These are phyloP conservation scores for Xylocopa sonorina DNA, from an alignment of 1,140 invertebrate genomes.

Conservation along the genomic window DNA sequence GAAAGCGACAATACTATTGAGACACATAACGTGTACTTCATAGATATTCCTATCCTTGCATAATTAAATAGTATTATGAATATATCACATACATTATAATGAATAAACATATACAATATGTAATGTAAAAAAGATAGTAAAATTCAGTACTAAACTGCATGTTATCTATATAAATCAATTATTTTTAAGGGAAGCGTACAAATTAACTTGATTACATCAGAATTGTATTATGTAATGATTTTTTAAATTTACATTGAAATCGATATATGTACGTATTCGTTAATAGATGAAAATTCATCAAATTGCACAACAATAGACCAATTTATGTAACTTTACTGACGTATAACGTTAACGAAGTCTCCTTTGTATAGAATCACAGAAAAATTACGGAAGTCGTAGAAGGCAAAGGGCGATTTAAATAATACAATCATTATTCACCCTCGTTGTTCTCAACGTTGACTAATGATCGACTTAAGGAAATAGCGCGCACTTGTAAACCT, in stretches of 20 bases:
- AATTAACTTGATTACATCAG: not conserved
- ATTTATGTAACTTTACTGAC: no score
- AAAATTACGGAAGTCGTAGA: slow-evolving; percentile 62
- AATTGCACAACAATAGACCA: slow-evolving; percentile 14
- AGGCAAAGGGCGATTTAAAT: slow-evolving; percentile 62
- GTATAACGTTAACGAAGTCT: slow-evolving; percentile 46
- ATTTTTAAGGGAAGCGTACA: not conserved
- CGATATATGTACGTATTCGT: not conserved
- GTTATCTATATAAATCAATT: not conserved
- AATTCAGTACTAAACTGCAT: not conserved
- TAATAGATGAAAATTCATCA: slow-evolving; percentile 25
- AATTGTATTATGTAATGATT: no score
- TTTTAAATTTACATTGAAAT: not conserved
- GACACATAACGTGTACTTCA: rapidly evolving
- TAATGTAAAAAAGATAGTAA: not conserved
- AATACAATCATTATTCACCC: slow-evolving; percentile 67
- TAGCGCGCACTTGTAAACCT: slow-evolving; percentile 48
- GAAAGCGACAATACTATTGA: not conserved
- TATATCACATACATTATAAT: not conserved
- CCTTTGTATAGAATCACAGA: slow-evolving; percentile 32
- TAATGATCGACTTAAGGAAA: slow-evolving; percentile 54
- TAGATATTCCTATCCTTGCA: not conserved
- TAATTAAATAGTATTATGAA: no score
- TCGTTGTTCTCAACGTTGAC: slow-evolving; percentile 50
- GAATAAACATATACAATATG: no score